Conservation (phyloP, 2,113 vertebrate genomes). For the Mirza zaza region DNA sequence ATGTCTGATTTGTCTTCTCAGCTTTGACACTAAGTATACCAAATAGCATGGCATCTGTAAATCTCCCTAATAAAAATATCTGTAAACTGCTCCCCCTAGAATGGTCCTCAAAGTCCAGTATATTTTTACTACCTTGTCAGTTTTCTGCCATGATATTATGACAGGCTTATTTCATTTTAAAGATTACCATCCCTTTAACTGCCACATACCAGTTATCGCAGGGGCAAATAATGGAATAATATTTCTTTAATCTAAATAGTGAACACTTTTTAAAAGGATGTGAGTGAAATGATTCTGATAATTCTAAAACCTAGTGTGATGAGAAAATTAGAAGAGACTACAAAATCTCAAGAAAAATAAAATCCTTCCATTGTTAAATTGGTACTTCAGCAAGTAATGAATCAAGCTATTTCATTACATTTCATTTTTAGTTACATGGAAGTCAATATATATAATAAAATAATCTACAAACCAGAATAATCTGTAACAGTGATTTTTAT, state of each 20-base stretch:
- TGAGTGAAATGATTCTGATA: constrained; percentile 40
- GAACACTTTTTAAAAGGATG: constrained; percentile 48
- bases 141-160: constrained; percentile 58
- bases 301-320: constrained; percentile 53
- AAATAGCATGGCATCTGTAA: constrained; percentile 16
- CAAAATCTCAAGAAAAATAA: constrained; percentile 40
- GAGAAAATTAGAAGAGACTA: constrained; percentile 55
- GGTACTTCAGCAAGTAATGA: background rate
- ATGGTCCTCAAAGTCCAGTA: constrained; percentile 49
- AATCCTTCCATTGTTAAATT: constrained; percentile 16
- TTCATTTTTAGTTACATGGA: constrained; percentile 23
- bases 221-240: constrained; percentile 38
- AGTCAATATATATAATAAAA: constrained; percentile 19
- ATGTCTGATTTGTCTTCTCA: constrained; percentile 38
- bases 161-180: constrained; percentile 73
- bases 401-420: constrained; percentile 21
- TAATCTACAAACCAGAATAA: constrained; percentile 34
- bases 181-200: constrained; percentile 64
- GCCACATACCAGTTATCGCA: constrained; percentile 42
- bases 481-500: constrained; percentile 1
- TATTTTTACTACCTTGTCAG: constrained; percentile 63
- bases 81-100: constrained; percentile 33
- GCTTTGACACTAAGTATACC: constrained; percentile 34
- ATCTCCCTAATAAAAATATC: constrained; percentile 59
- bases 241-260: constrained; percentile 52